Percentiles rank a stretch among this genome's conserved stretches.
Evolutionary conservation across 2,113 vertebrate genomes (phyloP).

Genomic region (Leuciscus idus): DNA sequence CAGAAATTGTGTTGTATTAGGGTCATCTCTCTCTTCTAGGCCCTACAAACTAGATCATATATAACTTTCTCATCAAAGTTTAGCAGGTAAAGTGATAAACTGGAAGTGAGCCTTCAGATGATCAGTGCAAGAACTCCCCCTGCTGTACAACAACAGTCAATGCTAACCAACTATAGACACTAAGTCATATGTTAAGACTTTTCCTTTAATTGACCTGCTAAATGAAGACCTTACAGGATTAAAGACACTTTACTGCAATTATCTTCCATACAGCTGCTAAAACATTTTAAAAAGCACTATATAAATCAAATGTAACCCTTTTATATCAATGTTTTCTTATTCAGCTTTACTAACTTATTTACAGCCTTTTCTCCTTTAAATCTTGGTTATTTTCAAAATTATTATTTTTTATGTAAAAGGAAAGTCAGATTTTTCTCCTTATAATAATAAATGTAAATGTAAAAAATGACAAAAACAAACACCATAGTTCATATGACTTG

Average conservation of each 20-base stretch:
- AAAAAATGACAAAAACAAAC: too few species aligned
- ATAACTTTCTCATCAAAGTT: neutral
- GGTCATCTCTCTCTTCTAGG: neutral
- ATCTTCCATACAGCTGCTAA: too few species aligned
- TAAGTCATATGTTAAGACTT: neutral
- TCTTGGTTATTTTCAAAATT: too few species aligned
- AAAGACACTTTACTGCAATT: neutral
- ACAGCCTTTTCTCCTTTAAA: too few species aligned
- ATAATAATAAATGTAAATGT: too few species aligned
- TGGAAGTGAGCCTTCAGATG: neutral
- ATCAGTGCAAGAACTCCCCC: neutral
- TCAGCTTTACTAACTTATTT: too few species aligned
- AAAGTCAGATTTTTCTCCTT: too few species aligned
- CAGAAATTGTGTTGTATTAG: neutral
- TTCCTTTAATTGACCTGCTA: neutral
- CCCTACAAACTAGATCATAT: neutral
- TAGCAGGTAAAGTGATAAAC: neutral
- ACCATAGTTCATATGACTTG: too few species aligned
- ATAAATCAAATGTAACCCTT: too few species aligned
- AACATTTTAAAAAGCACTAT: too few species aligned
- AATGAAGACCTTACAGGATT: neutral
- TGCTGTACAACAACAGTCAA: slow-evolving; percentile 6
- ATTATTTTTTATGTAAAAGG: too few species aligned
- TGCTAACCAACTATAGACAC: neutral
- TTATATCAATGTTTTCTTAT: too few species aligned